Evolutionary conservation across 1,140 invertebrate species (phyloP).

Genomic region (Drosophila oshimai): DNA sequence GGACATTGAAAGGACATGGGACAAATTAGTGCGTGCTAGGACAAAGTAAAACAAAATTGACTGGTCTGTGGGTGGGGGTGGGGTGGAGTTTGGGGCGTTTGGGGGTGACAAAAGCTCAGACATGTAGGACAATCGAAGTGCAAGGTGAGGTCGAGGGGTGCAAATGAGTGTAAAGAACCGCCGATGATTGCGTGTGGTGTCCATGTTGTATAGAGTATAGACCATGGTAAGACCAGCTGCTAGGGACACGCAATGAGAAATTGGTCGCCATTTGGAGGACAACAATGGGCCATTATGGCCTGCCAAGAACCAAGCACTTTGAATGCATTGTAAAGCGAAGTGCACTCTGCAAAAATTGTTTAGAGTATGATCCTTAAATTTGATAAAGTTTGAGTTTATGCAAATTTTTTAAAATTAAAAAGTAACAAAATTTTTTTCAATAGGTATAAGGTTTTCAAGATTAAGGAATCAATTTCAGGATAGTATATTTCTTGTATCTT

Average conservation of each 20-base stretch:
- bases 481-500: no score
- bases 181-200: constrained; percentile 57
- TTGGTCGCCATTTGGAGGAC: constrained; percentile 50
- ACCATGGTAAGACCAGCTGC: constrained; percentile 50
- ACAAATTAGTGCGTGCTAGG: constrained; percentile 68
- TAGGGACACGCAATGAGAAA: constrained; percentile 60
- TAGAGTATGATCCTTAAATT: no score
- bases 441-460: no score
- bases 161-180: constrained; percentile 38
- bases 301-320: constrained; percentile 35
- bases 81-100: neutral
- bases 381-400: no score
- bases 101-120: constrained; percentile 33
- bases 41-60: constrained; percentile 60
- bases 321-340: constrained; percentile 43
- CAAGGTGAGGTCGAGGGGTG: constrained; percentile 38
- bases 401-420: neutral
- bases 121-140: constrained; percentile 58
- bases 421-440: no score
- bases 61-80: neutral
- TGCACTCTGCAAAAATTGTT: constrained; percentile 9
- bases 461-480: no score
- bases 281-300: constrained; percentile 57
- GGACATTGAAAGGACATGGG: constrained; percentile 68
- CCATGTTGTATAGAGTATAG: no score